Conservation (phyloP, 2,113 vertebrate species). For the Corydoras sp. region DNA sequence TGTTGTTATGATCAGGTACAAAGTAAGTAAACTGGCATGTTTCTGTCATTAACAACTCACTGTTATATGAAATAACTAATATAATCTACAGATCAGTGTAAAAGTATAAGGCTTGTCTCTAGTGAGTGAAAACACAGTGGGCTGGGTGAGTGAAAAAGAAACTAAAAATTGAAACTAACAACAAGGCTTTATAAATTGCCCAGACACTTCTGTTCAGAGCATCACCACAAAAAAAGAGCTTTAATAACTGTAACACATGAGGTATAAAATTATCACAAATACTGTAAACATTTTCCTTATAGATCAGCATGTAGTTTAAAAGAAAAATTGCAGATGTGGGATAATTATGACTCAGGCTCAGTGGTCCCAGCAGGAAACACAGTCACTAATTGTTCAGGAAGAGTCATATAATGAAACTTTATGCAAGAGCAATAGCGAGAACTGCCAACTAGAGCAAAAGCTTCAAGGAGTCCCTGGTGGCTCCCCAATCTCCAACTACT, state of each 20-base stretch:
- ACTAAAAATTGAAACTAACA: no score
- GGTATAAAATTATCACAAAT: constrained; percentile 42
- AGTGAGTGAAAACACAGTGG: constrained; percentile 20
- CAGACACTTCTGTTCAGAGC: neutral
- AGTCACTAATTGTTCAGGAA: neutral
- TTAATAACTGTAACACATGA: constrained; percentile 25
- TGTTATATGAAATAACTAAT: neutral
- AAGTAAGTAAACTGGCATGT: neutral
- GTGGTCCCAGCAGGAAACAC: neutral
- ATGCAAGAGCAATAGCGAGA: constrained; percentile 9
- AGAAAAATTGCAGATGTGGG: constrained; percentile 17
- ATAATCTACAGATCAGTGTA: constrained; percentile 2
- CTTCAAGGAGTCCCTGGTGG: constrained; percentile 15
- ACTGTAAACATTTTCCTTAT: constrained; percentile 41
- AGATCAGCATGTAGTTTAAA: constrained; percentile 15
- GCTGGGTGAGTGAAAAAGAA: constrained; percentile 20
- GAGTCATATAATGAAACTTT: constrained; percentile 4
- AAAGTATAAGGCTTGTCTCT: constrained; percentile 22
- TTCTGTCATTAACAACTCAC: constrained; percentile 4
- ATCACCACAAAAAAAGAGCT: constrained; percentile 29
- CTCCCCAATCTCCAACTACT: constrained; percentile 3
- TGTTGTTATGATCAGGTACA: neutral
- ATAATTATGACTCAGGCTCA: neutral
- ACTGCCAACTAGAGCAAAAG: neutral
- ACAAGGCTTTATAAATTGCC: no score